phyloP scores from a whole-genome alignment of 2,797 vertebrate species.

The Sternotherus odoratus region DNA sequence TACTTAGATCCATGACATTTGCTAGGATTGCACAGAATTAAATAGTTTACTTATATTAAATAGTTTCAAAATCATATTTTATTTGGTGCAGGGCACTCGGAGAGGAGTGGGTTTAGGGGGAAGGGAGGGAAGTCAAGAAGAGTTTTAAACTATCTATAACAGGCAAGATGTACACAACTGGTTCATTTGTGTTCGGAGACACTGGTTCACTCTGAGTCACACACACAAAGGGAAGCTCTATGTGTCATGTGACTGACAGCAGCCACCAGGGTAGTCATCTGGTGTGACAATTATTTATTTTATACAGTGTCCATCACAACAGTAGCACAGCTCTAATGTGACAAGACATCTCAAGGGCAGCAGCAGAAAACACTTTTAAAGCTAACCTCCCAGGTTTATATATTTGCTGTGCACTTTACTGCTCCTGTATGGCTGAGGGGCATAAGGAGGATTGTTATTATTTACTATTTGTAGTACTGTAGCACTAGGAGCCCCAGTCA shows the following conservation, averaged over 20 bases:
- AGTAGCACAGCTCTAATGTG: neutral
- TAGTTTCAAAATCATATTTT: neutral
- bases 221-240: neutral
- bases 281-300: neutral
- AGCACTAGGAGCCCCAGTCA: neutral
- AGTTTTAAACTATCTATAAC: neutral
- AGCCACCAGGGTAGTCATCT: neutral
- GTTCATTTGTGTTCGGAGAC: neutral
- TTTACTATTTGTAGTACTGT: neutral
- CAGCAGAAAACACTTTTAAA: neutral
- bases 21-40: neutral
- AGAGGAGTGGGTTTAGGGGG: neutral
- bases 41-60: neutral
- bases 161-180: neutral
- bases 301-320: neutral
- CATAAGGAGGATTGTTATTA: neutral
- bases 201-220: neutral
- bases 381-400: neutral
- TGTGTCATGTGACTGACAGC: neutral
- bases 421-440: neutral
- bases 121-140: neutral
- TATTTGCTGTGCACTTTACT: fast-evolving
- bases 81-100: fast-evolving
- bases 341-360: neutral
- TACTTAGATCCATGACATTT: neutral